Base-by-base conservation (phyloP, 2,113 vertebrate genomes). In the Garra rufa region DNA sequence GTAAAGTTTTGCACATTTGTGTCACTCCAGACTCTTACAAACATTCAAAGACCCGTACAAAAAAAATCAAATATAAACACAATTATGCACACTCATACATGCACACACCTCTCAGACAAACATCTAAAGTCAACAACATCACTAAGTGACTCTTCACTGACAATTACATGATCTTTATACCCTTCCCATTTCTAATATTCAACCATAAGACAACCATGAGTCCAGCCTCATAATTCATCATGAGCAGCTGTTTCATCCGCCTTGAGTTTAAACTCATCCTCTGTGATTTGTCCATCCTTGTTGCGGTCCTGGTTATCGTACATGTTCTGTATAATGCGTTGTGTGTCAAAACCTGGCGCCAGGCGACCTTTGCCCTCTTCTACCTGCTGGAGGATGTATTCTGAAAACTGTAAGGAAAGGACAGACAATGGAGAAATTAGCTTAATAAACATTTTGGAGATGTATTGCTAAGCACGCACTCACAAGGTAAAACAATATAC, bases 231-330 rank as follows among this genome's bases (percentile, higher is more conserved):
- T 92, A 99, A 95, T 90, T 99, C 98, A 5, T 99, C 98, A 0
- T 99, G 98, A 41, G 92, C 30, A 76, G 92, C 91, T 46, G 92
- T 44, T 89, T 99, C 98, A 44, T 99, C 97, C 43, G 98, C 97
- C 92, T 99, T 99, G 81, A 99, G 89, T 89, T 95, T 99, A 88
- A 99, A 99, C 89, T 99, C 98, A 2, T 94, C 94, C n/a, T 93
- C 94, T 0, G 95, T 97, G 86, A 99, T 97, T 92, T 94, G 96
- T 63, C 98, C 97, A 0, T 99, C 96, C 84, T 96, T 95, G 9
- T 99, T 92, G 21, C 97, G 95, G 91, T 99, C 98, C 93, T 99
- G 98, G 91, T 99, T 99, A 90, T 93, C 94, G 90, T 98, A 99
- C 97, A 99, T 99, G 81, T 98, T 99, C 88, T 97, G 96, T 80